These are phyloP conservation scores for Toxotes lorentzi DNA, from an alignment of 2,797 vertebrate genomes.

Conservation along the genomic window DNA sequence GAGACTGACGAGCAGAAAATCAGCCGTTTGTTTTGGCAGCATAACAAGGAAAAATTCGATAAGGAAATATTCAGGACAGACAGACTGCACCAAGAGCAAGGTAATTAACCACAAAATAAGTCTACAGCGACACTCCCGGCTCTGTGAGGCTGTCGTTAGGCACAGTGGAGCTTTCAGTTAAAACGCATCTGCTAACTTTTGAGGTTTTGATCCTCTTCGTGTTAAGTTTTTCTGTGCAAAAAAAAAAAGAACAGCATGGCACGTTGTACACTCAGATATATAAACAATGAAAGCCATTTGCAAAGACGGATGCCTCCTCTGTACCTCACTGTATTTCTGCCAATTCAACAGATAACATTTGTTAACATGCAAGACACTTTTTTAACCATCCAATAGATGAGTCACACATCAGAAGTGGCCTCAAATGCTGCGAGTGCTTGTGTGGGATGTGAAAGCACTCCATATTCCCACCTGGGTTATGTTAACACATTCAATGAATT, in stretches of 20 bases:
- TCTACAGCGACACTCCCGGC: not conserved
- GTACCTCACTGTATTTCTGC: not conserved
- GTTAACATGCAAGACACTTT: conserved; percentile 23
- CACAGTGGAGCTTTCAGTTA: no score
- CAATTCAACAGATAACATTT: conserved; percentile 5
- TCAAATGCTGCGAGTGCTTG: conserved; percentile 29
- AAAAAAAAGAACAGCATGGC: not conserved
- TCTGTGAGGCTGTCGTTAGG: not conserved
- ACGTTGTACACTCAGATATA: not conserved
- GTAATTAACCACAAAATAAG: not conserved
- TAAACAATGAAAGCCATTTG: conserved; percentile 1
- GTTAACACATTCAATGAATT: conserved; percentile 29
- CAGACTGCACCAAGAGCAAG: not conserved
- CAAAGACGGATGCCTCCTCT: conserved; percentile 1
- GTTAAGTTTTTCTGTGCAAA: not conserved
- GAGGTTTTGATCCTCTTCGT: not conserved
- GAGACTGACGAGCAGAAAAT: not conserved
- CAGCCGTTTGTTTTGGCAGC: no score
- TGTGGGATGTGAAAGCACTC: conserved; percentile 50
- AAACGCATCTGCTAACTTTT: not conserved
- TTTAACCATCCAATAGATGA: conserved; percentile 46
- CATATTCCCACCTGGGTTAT: conserved; percentile 54
- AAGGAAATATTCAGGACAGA: no score
- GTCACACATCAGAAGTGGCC: conserved; percentile 58
- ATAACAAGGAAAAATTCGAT: no score